Conservation (phyloP, 2,888 invertebrate species). For the Biston betularia region DNA sequence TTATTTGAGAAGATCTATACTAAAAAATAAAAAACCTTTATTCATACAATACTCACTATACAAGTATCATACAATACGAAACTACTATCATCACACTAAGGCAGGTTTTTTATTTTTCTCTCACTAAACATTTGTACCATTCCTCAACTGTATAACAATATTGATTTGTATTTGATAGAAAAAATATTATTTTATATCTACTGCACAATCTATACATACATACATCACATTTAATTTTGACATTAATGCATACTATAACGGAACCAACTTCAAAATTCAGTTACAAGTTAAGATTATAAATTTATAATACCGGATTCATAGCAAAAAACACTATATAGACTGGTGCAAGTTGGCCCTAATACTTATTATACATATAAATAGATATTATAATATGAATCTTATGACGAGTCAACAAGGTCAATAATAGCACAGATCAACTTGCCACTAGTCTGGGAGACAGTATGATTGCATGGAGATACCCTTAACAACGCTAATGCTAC, state of each 20-base stretch:
- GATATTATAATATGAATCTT: conserved; percentile 27
- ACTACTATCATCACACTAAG: conserved; percentile 27
- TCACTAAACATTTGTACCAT: conserved; percentile 50
- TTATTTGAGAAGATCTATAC: conserved; percentile 7
- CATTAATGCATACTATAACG: conserved; percentile 61
- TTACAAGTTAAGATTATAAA: conserved; percentile 33
- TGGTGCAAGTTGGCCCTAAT: conserved; percentile 20
- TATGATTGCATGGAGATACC: conserved; percentile 56
- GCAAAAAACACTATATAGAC: conserved; percentile 40
- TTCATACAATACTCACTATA: conserved; percentile 13
- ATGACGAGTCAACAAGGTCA: conserved; percentile 26
- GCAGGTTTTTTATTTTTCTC: conserved; percentile 38
- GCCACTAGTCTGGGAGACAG: conserved; percentile 1
- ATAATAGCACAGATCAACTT: conserved; percentile 19
- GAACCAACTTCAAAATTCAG: conserved; percentile 51
- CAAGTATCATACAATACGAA: conserved; percentile 25
- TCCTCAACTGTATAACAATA: conserved; percentile 75
- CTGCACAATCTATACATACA: conserved; percentile 54
- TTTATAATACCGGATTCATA: conserved; percentile 53
- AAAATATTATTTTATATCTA: conserved; percentile 63
- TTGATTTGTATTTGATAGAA: conserved; percentile 65
- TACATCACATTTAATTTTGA: conserved; percentile 61
- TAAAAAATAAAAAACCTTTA: conserved; percentile 31
- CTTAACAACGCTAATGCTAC: conserved; percentile 8
- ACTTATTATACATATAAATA: not conserved